Conservation (phyloP, 2,888 invertebrate species). For the Oscheius sp. region DNA sequence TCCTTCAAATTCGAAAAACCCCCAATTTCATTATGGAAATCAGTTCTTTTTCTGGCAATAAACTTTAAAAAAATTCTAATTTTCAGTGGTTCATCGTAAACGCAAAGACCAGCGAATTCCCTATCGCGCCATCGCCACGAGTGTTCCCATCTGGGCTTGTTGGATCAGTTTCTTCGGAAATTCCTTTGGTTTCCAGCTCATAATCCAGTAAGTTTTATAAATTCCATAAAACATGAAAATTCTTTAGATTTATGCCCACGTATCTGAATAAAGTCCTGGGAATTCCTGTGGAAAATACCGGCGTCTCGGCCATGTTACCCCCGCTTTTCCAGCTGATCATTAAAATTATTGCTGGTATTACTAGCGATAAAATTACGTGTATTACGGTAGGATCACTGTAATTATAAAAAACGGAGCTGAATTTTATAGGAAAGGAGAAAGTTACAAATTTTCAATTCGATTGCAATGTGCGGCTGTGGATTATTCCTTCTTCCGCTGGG, state of each 20-base stretch:
- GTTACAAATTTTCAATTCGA: conserved; percentile 56
- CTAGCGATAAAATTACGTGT: conserved; percentile 50
- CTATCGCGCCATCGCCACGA: conserved; percentile 42
- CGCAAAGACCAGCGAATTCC: conserved; percentile 42
- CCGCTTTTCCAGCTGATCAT: conserved; percentile 53
- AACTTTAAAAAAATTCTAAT: neutral
- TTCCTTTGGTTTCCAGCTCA: conserved; percentile 60
- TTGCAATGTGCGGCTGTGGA: conserved; percentile 60
- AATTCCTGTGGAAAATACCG: conserved; percentile 54
- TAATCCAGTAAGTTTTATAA: conserved; percentile 50
- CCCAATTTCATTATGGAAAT: too few species aligned
- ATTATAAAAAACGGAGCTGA: neutral
- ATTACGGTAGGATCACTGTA: conserved; percentile 39
- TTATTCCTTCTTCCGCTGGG: conserved; percentile 58
- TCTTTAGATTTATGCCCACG: conserved; percentile 57
- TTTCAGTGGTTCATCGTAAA: conserved; percentile 32
- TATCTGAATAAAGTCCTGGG: conserved; percentile 59
- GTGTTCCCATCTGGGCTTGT: conserved; percentile 50
- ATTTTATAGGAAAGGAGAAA: conserved; percentile 47
- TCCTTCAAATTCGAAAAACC: too few species aligned
- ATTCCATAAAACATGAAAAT: neutral
- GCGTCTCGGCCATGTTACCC: conserved; percentile 55
- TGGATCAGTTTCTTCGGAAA: conserved; percentile 63
- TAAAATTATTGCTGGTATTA: conserved; percentile 53
- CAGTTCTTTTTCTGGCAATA: too few species aligned